Percentiles rank a stretch among this genome's conserved stretches.
phyloP scores from a whole-genome alignment of 2,113 vertebrate species.

The Neogale vison region DNA sequence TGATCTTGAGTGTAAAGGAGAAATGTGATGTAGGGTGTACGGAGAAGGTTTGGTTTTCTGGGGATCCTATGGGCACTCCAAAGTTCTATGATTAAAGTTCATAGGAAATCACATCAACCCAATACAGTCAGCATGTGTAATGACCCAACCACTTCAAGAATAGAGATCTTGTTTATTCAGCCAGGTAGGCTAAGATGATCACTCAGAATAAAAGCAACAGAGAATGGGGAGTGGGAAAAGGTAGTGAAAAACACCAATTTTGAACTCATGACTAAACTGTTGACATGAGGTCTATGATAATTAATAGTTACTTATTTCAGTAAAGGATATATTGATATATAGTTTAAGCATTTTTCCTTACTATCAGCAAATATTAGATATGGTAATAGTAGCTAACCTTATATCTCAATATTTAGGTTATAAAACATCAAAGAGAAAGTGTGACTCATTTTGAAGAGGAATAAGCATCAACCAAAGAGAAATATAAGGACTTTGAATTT shows the following conservation, averaged over 20 bases:
- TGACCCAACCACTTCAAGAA: background rate
- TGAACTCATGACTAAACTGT: background rate
- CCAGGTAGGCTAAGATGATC: background rate
- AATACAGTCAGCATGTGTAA: background rate
- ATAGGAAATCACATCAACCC: background rate
- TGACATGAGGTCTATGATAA: background rate
- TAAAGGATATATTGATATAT: background rate
- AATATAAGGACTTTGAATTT: background rate
- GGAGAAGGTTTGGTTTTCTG: background rate
- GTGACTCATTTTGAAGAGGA: background rate
- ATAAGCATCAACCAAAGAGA: background rate
- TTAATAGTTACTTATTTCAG: background rate
- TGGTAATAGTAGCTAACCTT: background rate
- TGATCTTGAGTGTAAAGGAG: background rate
- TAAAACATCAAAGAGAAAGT: background rate
- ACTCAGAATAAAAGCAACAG: background rate
- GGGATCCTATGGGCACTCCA: background rate
- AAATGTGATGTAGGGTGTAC: background rate
- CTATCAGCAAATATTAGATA: background rate
- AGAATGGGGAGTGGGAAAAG: background rate
- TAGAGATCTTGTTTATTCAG: background rate
- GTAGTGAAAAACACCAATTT: background rate
- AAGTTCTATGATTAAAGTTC: background rate
- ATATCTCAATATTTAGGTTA: background rate
- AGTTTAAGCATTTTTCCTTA: background rate